These are phyloP conservation scores for Arctopsyche grandis DNA, from an alignment of 1,140 invertebrate genomes.

Conservation along the genomic window DNA sequence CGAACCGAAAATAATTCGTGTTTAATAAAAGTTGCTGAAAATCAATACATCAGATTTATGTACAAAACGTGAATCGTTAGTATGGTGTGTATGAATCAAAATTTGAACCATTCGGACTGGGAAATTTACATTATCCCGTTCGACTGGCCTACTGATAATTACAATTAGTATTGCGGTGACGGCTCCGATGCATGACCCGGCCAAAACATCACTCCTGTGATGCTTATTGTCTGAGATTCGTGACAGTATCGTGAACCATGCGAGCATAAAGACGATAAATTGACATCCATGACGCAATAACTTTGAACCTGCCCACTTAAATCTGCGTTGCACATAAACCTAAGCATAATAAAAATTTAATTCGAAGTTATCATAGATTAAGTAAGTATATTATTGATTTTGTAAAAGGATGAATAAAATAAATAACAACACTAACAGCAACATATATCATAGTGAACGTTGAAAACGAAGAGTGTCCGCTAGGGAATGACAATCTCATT, in stretches of 20 bases:
- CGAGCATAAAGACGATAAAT: constrained; percentile 76
- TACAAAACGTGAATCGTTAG: constrained; percentile 1
- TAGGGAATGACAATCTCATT: constrained; percentile 83
- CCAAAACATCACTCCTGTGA: constrained; percentile 87
- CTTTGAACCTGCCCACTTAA: constrained; percentile 79
- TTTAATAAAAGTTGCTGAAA: constrained; percentile 34
- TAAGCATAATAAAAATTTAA: constrained; percentile 67
- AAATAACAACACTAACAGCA: constrained; percentile 71
- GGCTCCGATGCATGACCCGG: constrained; percentile 68
- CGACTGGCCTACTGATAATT: constrained; percentile 61
- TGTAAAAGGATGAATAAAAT: not conserved
- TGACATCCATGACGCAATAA: constrained; percentile 81
- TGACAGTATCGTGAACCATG: constrained; percentile 85
- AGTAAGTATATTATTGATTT: too few relatives aligned
- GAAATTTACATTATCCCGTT: constrained; percentile 17
- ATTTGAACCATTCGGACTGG: not conserved
- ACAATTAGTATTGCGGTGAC: constrained; percentile 69
- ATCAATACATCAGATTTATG: constrained; percentile 17
- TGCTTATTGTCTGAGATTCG: constrained; percentile 96
- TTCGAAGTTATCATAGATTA: not conserved
- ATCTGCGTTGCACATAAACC: constrained; percentile 85
- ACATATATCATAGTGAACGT: constrained; percentile 84
- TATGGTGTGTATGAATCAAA: constrained; percentile 4
- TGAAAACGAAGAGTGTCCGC: constrained; percentile 84
- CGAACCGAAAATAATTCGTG: constrained; percentile 23